Evolutionary conservation across 1,140 invertebrate species (phyloP), one percentile per base, ranked within the genome.

Genomic region (Chrysomallon squamiferum): DNA sequence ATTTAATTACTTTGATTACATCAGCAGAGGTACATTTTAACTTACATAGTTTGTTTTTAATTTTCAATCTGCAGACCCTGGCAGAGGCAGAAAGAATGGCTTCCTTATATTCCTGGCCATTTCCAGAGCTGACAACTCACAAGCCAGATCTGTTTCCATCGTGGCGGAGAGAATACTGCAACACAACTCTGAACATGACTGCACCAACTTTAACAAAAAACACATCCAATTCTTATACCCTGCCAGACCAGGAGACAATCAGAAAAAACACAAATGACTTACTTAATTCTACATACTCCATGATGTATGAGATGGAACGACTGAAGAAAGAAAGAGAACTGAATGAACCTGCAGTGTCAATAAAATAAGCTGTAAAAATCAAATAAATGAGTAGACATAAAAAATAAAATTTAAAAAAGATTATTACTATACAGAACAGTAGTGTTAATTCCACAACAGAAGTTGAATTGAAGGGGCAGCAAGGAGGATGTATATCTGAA

Each of bases 301-400:
- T 66, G 43, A 66, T 66, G 65, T 68, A 63, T 27, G 66, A 63
- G 25, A 68, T 68, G 66, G 50, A 68, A 52, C 29, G 45, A 18
- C 52, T 57, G 22, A 35, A 57, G 22, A 61, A 63, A 33, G 38
- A 63, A 35, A 56, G 54, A 27, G 43, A 35, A 25, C 29, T n/a
- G 2, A 22, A 54, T 11, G 22, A 15, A 0, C 5, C n/a, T 38
- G 35, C 15, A 38, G 6, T 38, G 35, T 5, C 35, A 38, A 7
- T 15, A 38, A 15, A 38, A 38, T 38, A 38, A 38, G 35, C 35
- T 38, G 35, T 7, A 15, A 38, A n/a, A n/a, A n/a, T n/a, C n/a
- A n/a, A n/a, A n/a, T n/a, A n/a, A n/a, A n/a, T n/a, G n/a, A n/a
- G n/a, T n/a, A n/a, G n/a, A n/a, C n/a, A n/a, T n/a, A n/a, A n/a